Percentiles rank a stretch among this genome's conserved stretches.
phyloP scores from a whole-genome alignment of 2,888 invertebrate genomes.

The Papilio demoleus region DNA sequence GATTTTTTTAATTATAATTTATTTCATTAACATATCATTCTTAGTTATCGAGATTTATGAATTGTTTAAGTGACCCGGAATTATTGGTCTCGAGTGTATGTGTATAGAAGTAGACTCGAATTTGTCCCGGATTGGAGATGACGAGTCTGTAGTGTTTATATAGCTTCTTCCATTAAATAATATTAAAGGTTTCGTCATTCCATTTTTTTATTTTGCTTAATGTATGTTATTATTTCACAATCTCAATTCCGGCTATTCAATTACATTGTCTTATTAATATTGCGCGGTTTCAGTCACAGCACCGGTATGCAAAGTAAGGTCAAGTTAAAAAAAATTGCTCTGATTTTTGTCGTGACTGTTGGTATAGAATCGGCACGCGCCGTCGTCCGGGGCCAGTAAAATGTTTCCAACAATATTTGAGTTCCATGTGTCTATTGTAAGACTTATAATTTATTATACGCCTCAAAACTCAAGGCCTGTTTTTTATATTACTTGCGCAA shows the following conservation, averaged over 20 bases:
- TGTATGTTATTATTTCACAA: constrained; percentile 24
- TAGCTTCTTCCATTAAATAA: no score
- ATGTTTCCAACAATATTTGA: constrained; percentile 68
- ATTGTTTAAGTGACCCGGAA: no score
- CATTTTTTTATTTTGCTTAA: constrained; percentile 23
- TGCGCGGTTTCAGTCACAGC: constrained; percentile 37
- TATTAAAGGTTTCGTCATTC: constrained; percentile 13
- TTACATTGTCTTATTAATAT: constrained; percentile 21
- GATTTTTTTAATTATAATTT: not conserved
- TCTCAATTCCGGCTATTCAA: constrained; percentile 10
- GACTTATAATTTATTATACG: constrained; percentile 73
- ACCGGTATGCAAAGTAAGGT: constrained; percentile 58
- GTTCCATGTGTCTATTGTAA: constrained; percentile 45
- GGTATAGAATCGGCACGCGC: constrained; percentile 67
- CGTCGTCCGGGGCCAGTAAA: constrained; percentile 64
- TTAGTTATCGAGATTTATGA: no score
- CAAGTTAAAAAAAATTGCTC: constrained; percentile 67
- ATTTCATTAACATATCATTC: no score
- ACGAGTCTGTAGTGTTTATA: no score
- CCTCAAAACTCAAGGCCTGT: constrained; percentile 67
- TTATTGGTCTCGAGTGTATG: no score
- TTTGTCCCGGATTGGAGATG: no score
- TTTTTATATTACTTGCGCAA: constrained; percentile 57
- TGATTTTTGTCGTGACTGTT: constrained; percentile 74
- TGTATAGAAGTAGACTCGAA: no score